Evolutionary conservation across 2,113 vertebrate species (phyloP).

Genomic region (Sorex fumeus): DNA sequence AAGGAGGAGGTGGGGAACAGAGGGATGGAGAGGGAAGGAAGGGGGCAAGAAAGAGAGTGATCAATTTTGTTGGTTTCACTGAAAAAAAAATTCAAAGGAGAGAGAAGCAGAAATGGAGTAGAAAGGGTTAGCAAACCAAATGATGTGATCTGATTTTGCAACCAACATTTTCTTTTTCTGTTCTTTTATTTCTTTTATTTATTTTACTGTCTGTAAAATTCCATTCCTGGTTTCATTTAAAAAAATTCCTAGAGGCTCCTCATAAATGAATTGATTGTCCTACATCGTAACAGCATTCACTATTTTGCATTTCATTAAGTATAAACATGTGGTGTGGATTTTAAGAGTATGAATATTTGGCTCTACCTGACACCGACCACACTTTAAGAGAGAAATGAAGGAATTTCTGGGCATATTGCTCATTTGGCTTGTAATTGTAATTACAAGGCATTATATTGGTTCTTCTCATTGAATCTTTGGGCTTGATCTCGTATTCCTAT

Average conservation of each 20-base stretch:
- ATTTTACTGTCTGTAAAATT: neutral
- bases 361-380: neutral
- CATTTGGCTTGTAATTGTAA: neutral
- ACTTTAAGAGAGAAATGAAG: slow-evolving; percentile 6
- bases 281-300: neutral
- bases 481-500: neutral
- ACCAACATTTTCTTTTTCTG: neutral
- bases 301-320: neutral
- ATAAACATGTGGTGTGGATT: neutral
- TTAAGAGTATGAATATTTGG: slow-evolving; percentile 46
- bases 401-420: neutral
- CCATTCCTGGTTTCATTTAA: slow-evolving; percentile 22
- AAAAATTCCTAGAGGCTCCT: neutral
- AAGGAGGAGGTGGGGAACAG: neutral
- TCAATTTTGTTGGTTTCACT: neutral
- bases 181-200: neutral
- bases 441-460: neutral
- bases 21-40: neutral
- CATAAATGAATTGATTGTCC: neutral
- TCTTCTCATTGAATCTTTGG: neutral
- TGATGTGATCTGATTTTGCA: neutral
- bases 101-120: slow-evolving; percentile 8
- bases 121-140: slow-evolving; percentile 12
- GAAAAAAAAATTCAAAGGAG: slow-evolving; percentile 17
- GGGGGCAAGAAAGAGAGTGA: no score